Evolutionary conservation across 1,140 invertebrate species (phyloP), one percentile per base, ranked within the genome.

Genomic region (Phenacoccus solenopsis): DNA sequence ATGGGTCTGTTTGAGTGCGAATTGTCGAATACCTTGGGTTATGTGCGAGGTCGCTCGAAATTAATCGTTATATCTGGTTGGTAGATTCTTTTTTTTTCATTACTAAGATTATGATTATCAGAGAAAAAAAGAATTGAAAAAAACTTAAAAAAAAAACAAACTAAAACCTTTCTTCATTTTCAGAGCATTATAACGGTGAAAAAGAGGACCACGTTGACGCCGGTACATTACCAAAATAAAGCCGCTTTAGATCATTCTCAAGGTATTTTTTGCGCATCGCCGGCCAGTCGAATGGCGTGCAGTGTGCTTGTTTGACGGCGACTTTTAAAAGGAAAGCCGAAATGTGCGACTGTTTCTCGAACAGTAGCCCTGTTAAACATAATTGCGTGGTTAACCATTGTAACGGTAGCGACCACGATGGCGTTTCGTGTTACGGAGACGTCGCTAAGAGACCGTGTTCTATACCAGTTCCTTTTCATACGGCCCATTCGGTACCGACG

Each of bases 1-100:
- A 86, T 87, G 49, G 94, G 94, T 0, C 82, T 82, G 67, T 98
- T 97, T 79, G 88, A 91, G 73, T 98, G 95, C 80, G 86, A 90
- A 78, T 88, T 96, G 75, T 86, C 86, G 57, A 96, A 96, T 82
- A 86, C 87, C 24, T 80, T 93, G 4, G 93, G 92, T 4, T 88
- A 84, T 76, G 73, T 81, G 75, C 76, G 84, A 69, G 85, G 82
- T 1, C 77, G 78, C 13, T 82, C 84, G 1, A 77, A 79, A 21
- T 77, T 86, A 1, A 80, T 80, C 5, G 82, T 89, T 21, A 78
- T 83, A 68, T 81, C 84, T 75, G 80, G 83, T 84, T 77, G 78
- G 72, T 73, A 5, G 5, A 16, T 28, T 38, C 7, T 24, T 1
- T 38, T 69, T 21, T 5, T 59, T 59, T 20, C 16, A 59, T 20